Base-by-base conservation (phyloP, 35 echinoderm and acorn worm species). In the Apostichopus californicus region DNA sequence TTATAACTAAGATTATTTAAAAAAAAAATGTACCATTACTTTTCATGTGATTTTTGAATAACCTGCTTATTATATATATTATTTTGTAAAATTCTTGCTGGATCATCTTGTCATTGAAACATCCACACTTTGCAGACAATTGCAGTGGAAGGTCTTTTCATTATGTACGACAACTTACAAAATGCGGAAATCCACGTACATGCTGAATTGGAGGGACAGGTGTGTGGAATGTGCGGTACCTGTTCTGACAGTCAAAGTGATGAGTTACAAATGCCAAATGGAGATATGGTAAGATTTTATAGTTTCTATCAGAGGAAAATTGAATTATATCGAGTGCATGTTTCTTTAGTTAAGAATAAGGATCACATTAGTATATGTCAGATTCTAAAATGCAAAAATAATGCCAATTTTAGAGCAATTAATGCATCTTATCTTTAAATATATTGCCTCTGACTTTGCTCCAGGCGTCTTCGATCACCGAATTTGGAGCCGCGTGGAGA, bases 161-260 rank as follows among this genome's bases (percentile, higher is more conserved):
- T 83, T 28, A 83, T 55, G 80, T 83, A 83, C 80, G 80, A 83
- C 54, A 83, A 83, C 15, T 15, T 28, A 9, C 80, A 83, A 15
- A 55, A 52, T 55, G 54, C 80, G 54, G 15, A 8, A 5, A 83
- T 83, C n/a, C 34, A 83, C 8, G 13, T 96, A 5, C 92, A 92
- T 26, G 28, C 87, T 13, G 83, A 86, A 55, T 17, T 22, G 5
- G 24, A 15, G 18, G 80, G 80, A 7, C 23, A 21, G 1, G n/a
- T 63, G 8, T 82, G 91, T 71, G 91, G 91, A 0, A 25, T 92
- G 17, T 92, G 91, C 86, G 91, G 91, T 11, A 92, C 78, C 46
- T 92, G 58, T 54, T 85, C 54, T 26, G 61, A 20, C 18, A 92
- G 60, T 23, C 56, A 55, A 22, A 9, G 68, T 46, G 73, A 77